Percentiles rank a stretch among this genome's conserved stretches.
Conservation (phyloP, 1,140 invertebrate species). For the Ridgeia piscesae region DNA sequence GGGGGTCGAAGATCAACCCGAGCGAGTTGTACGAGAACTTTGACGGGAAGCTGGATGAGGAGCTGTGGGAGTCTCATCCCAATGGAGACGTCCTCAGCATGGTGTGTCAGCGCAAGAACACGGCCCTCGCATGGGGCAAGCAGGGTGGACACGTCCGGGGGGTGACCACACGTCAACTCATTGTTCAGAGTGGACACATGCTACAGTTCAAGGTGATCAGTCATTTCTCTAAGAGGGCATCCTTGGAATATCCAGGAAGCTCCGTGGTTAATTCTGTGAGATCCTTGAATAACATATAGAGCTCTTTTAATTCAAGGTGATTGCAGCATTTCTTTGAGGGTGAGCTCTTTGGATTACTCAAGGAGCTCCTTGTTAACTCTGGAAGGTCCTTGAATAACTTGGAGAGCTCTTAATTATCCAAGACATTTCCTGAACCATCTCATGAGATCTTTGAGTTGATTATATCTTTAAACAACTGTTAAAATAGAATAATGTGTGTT, state of each 20-base stretch:
- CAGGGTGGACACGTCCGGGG: slow-evolving; percentile 44
- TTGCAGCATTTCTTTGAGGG: too few relatives aligned
- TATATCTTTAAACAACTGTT: background rate
- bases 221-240: background rate
- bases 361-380: too few relatives aligned
- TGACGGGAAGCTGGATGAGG: slow-evolving; percentile 38
- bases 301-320: too few relatives aligned
- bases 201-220: slow-evolving; percentile 55
- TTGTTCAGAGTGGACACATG: slow-evolving; percentile 54
- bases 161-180: slow-evolving; percentile 57
- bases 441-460: background rate
- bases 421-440: background rate
- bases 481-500: too few relatives aligned
- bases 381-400: background rate
- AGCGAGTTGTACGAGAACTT: slow-evolving; percentile 53
- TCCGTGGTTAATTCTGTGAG: background rate
- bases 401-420: background rate
- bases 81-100: slow-evolving; percentile 44
- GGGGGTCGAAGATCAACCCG: slow-evolving; percentile 58
- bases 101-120: slow-evolving; percentile 28
- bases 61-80: slow-evolving; percentile 54
- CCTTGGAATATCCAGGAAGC: background rate
- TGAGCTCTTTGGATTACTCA: too few relatives aligned
- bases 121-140: slow-evolving; percentile 43
- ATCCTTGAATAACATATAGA: background rate